Conservation (phyloP, 2,113 vertebrate genomes). For the Pluvianellus socialis region DNA sequence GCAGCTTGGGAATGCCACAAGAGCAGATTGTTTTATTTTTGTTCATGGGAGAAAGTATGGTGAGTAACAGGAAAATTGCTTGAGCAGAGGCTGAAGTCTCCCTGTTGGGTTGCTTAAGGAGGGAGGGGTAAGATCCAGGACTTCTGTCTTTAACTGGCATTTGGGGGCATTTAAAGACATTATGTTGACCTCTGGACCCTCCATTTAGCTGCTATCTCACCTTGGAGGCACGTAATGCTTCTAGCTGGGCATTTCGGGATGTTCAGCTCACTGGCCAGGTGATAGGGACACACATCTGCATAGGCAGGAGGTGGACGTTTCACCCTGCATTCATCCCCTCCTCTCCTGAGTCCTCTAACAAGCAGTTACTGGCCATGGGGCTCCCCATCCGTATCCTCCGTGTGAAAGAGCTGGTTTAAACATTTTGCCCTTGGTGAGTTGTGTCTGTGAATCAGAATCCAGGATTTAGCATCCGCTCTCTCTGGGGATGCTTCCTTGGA, state of each 20-base stretch:
- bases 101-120: background rate
- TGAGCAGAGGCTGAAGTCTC: background rate
- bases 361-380: background rate
- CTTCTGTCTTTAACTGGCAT: background rate
- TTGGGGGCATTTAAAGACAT: background rate
- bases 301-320: background rate
- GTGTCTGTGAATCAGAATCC: background rate
- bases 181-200: background rate
- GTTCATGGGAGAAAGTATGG: background rate
- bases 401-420: background rate
- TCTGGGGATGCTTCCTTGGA: background rate
- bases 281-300: background rate
- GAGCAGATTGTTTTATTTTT: background rate
- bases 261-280: background rate
- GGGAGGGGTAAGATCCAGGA: background rate
- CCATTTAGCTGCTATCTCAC: background rate
- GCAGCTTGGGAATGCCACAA: slow-evolving; percentile 1
- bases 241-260: background rate
- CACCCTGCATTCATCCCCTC: background rate
- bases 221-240: accelerated
- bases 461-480: background rate
- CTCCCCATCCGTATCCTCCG: background rate
- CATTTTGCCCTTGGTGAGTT: background rate
- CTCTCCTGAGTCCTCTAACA: background rate
- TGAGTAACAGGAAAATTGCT: background rate